Evolutionary conservation across 1,140 invertebrate genomes (phyloP).

Genomic region (Drosophila subobscura): DNA sequence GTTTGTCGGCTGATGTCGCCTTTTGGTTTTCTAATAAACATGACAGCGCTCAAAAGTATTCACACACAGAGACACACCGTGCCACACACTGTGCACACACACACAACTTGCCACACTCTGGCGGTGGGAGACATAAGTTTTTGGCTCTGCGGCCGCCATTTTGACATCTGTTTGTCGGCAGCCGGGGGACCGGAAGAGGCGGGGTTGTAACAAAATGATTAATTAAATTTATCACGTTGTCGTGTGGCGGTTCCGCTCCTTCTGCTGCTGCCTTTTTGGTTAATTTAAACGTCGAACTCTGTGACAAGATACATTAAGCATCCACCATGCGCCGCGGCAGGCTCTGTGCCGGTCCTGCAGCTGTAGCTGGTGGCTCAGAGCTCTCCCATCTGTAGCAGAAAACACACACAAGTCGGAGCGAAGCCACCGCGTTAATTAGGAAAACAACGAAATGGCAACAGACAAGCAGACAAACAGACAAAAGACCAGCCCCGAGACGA

Average conservation of each 20-base stretch:
- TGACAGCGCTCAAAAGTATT: conserved; percentile 36
- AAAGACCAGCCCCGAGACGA: conserved; percentile 24
- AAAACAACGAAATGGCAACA: conserved; percentile 40
- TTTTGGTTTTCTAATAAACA: conserved; percentile 34
- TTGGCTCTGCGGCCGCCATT: conserved; percentile 57
- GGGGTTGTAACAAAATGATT: conserved; percentile 54
- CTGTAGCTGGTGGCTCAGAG: conserved; percentile 5
- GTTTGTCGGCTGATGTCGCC: conserved; percentile 1
- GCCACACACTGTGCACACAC: not conserved
- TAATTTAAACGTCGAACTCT: conserved; percentile 76
- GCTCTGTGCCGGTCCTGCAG: conserved; percentile 12
- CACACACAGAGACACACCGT: conserved; percentile 1
- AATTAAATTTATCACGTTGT: conserved; percentile 81
- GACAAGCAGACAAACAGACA: conserved; percentile 1
- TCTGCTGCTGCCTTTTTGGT: conserved; percentile 55
- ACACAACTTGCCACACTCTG: not conserved
- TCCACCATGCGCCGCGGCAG: conserved; percentile 7
- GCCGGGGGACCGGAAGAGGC: not conserved
- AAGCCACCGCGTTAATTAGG: conserved; percentile 65
- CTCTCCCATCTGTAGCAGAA: conserved; percentile 31
- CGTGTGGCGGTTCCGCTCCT: conserved; percentile 28
- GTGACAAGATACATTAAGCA: conserved; percentile 76
- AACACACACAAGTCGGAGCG: conserved; percentile 17
- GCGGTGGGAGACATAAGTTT: conserved; percentile 47
- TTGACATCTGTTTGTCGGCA: conserved; percentile 66